phyloP scores from a whole-genome alignment of 2,888 invertebrate species.

The Dendrolimus pini region DNA sequence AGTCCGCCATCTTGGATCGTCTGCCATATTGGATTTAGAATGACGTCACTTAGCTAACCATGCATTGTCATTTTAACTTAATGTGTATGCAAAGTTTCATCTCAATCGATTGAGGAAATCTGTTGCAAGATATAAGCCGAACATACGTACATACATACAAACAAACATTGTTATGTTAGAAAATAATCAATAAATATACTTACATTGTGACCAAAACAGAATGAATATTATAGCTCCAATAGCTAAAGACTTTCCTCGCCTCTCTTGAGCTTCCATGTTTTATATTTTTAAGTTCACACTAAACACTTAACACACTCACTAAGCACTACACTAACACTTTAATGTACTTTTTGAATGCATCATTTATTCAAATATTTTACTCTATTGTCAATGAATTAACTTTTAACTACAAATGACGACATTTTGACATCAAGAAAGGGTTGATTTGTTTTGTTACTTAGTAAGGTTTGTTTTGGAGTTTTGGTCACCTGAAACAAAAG shows the following conservation, averaged over 20 bases:
- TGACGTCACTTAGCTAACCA: no score
- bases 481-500: slow-evolving; percentile 26
- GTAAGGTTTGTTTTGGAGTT: slow-evolving; percentile 4
- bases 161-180: not conserved
- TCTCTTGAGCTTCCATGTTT: slow-evolving; percentile 66
- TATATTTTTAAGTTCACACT: slow-evolving; percentile 12
- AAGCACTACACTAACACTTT: slow-evolving; percentile 21
- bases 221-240: slow-evolving; percentile 42
- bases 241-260: slow-evolving; percentile 42
- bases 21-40: no score
- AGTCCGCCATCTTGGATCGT: no score
- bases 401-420: slow-evolving; percentile 1
- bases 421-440: not conserved
- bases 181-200: slow-evolving; percentile 27
- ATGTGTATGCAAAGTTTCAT: no score
- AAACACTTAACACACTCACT: slow-evolving; percentile 16
- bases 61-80: no score
- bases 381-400: slow-evolving; percentile 8
- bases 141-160: no score
- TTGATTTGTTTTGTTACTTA: not conserved
- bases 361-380: slow-evolving; percentile 10
- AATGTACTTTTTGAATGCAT: slow-evolving; percentile 20
- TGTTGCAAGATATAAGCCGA: no score
- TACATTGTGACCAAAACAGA: slow-evolving; percentile 57
- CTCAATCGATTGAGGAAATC: no score